These are phyloP conservation scores for Himalopsyche tibetana DNA, from an alignment of 2,888 invertebrate genomes.

Conservation along the genomic window DNA sequence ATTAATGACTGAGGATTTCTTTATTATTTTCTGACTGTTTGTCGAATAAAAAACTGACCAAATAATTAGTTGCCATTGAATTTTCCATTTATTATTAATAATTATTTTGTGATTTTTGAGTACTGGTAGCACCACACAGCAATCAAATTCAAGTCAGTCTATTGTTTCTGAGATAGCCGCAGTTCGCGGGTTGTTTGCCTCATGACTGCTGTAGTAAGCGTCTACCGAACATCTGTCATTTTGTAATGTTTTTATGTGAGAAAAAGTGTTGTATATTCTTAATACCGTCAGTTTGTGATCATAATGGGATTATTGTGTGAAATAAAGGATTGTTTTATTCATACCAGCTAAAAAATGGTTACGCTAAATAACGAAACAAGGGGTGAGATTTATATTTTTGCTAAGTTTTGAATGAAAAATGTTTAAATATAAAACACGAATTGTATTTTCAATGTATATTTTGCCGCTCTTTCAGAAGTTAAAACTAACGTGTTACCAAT, in stretches of 20 bases:
- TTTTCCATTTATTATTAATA: too few species aligned
- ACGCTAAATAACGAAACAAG: conserved; percentile 60
- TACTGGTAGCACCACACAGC: conserved; percentile 44
- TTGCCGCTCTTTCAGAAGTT: background rate
- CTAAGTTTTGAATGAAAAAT: conserved; percentile 54
- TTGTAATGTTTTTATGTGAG: conserved; percentile 59
- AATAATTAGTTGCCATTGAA: too few species aligned
- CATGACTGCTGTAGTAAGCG: conserved; percentile 37
- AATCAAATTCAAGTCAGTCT: background rate
- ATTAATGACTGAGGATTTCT: too few species aligned
- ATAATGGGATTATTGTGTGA: conserved; percentile 57
- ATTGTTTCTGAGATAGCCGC: conserved; percentile 10
- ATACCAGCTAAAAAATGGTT: conserved; percentile 60
- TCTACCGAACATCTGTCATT: conserved; percentile 56
- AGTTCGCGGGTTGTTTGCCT: conserved; percentile 39
- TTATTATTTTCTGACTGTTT: too few species aligned
- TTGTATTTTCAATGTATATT: conserved; percentile 6
- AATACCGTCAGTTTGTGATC: conserved; percentile 51
- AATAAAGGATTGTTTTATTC: conserved; percentile 59
- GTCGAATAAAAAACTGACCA: too few species aligned
- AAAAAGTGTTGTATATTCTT: conserved; percentile 49
- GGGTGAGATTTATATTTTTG: conserved; percentile 59
- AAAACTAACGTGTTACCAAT: background rate
- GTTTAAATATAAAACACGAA: conserved; percentile 3
- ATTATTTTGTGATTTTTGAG: too few species aligned